Conservation (phyloP, 2,888 invertebrate genomes). For the Idaea aversata region DNA sequence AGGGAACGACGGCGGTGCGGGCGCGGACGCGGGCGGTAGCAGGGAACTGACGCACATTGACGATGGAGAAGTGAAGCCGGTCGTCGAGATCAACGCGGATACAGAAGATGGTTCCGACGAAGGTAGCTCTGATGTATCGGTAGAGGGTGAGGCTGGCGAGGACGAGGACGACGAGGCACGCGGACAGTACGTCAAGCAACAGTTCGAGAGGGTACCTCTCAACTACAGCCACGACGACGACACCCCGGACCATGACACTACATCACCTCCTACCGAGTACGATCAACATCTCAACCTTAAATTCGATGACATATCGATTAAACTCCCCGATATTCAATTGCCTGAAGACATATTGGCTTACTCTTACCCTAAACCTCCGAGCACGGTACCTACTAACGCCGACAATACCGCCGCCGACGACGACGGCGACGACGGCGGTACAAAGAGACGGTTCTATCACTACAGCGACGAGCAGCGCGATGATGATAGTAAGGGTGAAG, state of each 20-base stretch:
- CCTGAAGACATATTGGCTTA: slow-evolving; percentile 70
- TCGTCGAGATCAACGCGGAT: slow-evolving; percentile 62
- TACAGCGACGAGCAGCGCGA: slow-evolving; percentile 42
- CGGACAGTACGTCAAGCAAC: slow-evolving; percentile 59
- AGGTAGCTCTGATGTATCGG: slow-evolving; percentile 34
- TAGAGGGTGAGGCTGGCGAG: slow-evolving; percentile 25
- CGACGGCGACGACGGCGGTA: slow-evolving; percentile 23
- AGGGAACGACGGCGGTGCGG: slow-evolving; percentile 35
- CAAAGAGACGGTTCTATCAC: slow-evolving; percentile 34
- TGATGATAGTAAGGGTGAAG: slow-evolving; percentile 23
- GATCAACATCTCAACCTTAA: slow-evolving; percentile 67
- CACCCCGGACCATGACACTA: slow-evolving; percentile 24
- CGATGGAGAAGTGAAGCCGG: slow-evolving; percentile 66
- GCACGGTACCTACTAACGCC: slow-evolving; percentile 34
- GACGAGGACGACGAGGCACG: slow-evolving; percentile 29
- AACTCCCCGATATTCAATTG: slow-evolving; percentile 71
- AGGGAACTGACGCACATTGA: slow-evolving; percentile 42
- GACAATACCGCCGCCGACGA: slow-evolving; percentile 26
- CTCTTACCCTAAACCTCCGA: slow-evolving; percentile 43
- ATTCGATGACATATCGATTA: slow-evolving; percentile 64
- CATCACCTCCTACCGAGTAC: slow-evolving; percentile 46
- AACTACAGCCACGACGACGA: slow-evolving; percentile 61
- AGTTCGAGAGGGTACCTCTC: slow-evolving; percentile 72
- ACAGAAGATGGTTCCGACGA: slow-evolving; percentile 41
- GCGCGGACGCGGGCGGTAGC: slow-evolving; percentile 7